A percentile compares a stretch with the other conserved stretches of the same genome.
These are phyloP conservation scores for Erynnis tages DNA, from an alignment of 2,888 invertebrate genomes.

Conservation along the genomic window DNA sequence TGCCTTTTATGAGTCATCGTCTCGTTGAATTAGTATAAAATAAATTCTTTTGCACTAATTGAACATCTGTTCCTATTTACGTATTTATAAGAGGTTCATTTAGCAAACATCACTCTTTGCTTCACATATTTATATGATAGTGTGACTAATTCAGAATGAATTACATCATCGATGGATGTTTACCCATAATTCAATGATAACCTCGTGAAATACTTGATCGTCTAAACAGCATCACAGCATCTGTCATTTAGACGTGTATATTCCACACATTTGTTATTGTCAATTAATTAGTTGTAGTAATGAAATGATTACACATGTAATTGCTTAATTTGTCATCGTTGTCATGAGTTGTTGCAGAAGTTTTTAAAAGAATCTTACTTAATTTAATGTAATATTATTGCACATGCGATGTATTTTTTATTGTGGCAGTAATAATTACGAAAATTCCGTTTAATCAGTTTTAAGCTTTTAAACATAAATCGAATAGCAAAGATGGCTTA, in stretches of 20 bases:
- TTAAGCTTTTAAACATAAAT: no score
- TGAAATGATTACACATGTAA: not conserved
- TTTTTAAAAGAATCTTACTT: no score
- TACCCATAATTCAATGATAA: slow-evolving; percentile 4
- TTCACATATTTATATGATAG: slow-evolving; percentile 14
- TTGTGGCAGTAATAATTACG: no score
- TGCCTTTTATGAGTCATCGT: slow-evolving; percentile 70
- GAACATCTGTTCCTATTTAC: slow-evolving; percentile 64
- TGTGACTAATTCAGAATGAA: slow-evolving; percentile 13
- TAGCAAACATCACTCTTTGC: slow-evolving; percentile 19
- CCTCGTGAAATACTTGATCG: slow-evolving; percentile 6
- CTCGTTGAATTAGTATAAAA: slow-evolving; percentile 66
- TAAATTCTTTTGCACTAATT: slow-evolving; percentile 63
- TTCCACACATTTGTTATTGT: not conserved
- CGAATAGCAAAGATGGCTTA: no score
- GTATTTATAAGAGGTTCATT: slow-evolving; percentile 28
- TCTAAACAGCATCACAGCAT: not conserved
- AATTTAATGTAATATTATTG: no score
- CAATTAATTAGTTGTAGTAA: not conserved
- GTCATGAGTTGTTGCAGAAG: no score
- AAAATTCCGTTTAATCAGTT: no score
- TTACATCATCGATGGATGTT: slow-evolving; percentile 19
- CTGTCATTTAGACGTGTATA: not conserved
- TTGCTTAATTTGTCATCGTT: no score
- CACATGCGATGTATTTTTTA: no score